A percentile compares a stretch with the other conserved stretches of the same genome.
phyloP scores from a whole-genome alignment of 1,140 invertebrate genomes.

The Nomia melanderi region DNA sequence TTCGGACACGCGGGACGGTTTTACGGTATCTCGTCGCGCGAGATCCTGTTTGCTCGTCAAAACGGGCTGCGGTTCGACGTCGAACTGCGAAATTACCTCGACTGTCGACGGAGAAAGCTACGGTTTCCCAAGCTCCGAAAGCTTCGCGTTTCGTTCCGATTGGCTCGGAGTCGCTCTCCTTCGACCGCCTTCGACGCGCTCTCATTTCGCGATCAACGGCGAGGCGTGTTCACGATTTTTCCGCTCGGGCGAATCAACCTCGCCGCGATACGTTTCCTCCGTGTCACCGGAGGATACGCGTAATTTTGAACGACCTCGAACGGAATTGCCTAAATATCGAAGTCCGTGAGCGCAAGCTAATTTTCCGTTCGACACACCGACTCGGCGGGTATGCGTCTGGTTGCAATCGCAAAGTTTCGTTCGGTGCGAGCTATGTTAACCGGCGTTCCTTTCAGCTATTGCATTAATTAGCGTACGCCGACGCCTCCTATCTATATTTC shows the following conservation, averaged over 20 bases:
- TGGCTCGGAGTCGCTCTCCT: too few relatives aligned
- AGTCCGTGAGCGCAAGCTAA: neutral
- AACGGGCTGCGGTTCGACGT: too few relatives aligned
- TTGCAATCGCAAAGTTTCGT: neutral
- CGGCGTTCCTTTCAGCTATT: conserved; percentile 27
- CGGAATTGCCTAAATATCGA: neutral
- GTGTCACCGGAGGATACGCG: too few relatives aligned
- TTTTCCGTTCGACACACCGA: neutral
- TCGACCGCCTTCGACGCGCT: too few relatives aligned
- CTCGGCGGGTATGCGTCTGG: too few relatives aligned
- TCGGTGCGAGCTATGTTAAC: conserved; percentile 7
- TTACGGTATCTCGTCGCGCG: too few relatives aligned
- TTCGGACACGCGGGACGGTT: neutral
- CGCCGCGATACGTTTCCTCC: neutral
- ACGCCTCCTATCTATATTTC: conserved; percentile 30
- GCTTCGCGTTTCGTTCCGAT: too few relatives aligned
- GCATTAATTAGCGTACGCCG: conserved; percentile 58
- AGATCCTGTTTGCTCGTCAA: too few relatives aligned
- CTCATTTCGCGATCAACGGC: conserved; percentile 20
- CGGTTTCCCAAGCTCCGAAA: too few relatives aligned
- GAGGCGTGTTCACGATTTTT: conserved; percentile 22
- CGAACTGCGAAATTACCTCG: too few relatives aligned
- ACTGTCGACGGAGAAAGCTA: too few relatives aligned
- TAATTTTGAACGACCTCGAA: too few relatives aligned
- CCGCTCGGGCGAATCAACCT: neutral